A percentile compares a stretch with the other conserved stretches of the same genome.
phyloP scores from a whole-genome alignment of 2,888 invertebrate species.

The Xestia c-nigrum region DNA sequence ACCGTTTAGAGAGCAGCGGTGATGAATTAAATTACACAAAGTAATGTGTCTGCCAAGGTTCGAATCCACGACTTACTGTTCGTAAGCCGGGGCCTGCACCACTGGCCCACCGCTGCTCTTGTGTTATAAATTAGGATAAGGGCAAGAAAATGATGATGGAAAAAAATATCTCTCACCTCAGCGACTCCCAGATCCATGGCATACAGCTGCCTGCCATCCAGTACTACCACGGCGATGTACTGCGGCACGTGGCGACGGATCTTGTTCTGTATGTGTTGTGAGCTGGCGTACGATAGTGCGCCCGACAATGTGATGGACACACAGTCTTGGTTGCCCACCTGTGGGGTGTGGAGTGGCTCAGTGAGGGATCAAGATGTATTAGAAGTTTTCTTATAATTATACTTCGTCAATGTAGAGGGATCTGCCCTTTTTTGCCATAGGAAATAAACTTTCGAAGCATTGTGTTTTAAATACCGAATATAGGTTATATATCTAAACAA shows the following conservation, averaged over 20 bases:
- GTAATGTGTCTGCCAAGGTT: too few relatives aligned
- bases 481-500: too few relatives aligned
- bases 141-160: too few relatives aligned
- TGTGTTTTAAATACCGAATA: background rate
- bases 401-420: too few relatives aligned
- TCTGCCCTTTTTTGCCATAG: background rate
- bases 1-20: too few relatives aligned
- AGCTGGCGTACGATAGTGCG: slow-evolving; percentile 76
- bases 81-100: too few relatives aligned
- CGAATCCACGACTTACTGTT: too few relatives aligned
- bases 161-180: slow-evolving; percentile 73
- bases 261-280: slow-evolving; percentile 70
- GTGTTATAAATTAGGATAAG: too few relatives aligned
- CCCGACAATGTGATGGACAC: slow-evolving; percentile 72
- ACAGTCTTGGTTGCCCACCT: slow-evolving; percentile 84
- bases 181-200: slow-evolving; percentile 81
- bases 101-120: too few relatives aligned
- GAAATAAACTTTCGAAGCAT: background rate
- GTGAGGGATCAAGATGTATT: background rate
- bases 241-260: slow-evolving; percentile 57
- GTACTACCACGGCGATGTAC: slow-evolving; percentile 68
- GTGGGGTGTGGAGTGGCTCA: slow-evolving; percentile 1
- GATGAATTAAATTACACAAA: too few relatives aligned
- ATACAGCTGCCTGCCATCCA: slow-evolving; percentile 76
- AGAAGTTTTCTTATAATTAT: background rate